Evolutionary conservation across 2,888 invertebrate species (phyloP).

Genomic region (Deilephila porcellus): DNA sequence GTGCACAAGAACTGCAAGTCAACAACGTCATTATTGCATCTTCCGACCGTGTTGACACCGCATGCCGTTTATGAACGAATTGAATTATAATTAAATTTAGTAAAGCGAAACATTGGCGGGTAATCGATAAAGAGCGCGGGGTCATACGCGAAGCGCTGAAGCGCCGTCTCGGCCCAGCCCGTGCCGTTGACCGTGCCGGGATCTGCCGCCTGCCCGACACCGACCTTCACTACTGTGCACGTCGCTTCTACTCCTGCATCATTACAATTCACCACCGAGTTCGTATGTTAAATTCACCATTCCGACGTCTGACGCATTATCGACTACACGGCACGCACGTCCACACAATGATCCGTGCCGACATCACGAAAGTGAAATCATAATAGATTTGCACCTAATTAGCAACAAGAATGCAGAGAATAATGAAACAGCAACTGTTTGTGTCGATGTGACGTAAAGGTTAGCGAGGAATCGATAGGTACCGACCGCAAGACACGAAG

Average conservation of each 20-base stretch:
- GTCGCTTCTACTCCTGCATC: slow-evolving; percentile 45
- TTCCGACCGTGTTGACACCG: neutral
- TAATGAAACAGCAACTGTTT: slow-evolving; percentile 5
- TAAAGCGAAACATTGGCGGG: slow-evolving; percentile 62
- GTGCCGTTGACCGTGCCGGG: slow-evolving; percentile 76
- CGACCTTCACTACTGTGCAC: slow-evolving; percentile 70
- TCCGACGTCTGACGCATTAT: neutral
- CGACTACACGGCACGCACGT: neutral
- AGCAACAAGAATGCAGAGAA: neutral
- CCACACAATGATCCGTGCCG: neutral
- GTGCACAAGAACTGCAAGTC: neutral
- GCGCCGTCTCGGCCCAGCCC: slow-evolving; percentile 61
- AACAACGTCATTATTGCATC: neutral
- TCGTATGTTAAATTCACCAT: slow-evolving; percentile 10
- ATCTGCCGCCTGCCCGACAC: slow-evolving; percentile 57
- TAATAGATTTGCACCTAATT: slow-evolving; percentile 12
- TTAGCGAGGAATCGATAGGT: slow-evolving; percentile 48
- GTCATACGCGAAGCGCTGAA: slow-evolving; percentile 66
- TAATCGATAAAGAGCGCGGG: slow-evolving; percentile 55
- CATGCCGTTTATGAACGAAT: slow-evolving; percentile 36
- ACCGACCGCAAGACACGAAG: slow-evolving; percentile 81
- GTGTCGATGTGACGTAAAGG: slow-evolving; percentile 34
- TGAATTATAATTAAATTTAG: slow-evolving; percentile 63
- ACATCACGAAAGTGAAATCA: neutral
- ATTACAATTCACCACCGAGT: slow-evolving; percentile 36